Evolutionary conservation across 2,113 vertebrate species (phyloP).

Genomic region (Desmodus rotundus): DNA sequence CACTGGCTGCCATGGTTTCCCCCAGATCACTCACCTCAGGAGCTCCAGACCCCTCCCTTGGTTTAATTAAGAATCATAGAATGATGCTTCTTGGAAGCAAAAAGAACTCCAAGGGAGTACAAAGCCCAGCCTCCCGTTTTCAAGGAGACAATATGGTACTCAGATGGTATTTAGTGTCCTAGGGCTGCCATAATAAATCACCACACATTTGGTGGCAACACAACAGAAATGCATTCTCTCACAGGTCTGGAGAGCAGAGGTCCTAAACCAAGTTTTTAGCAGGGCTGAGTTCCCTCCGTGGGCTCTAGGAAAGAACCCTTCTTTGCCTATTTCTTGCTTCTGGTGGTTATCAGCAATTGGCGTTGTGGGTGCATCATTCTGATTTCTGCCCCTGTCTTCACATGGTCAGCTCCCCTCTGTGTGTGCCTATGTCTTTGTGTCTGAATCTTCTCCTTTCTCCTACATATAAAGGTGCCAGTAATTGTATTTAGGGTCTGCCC

Average conservation of each 20-base stretch:
- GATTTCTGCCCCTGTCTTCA: background rate
- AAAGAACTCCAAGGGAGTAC: background rate
- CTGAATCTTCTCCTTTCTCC: background rate
- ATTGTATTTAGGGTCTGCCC: background rate
- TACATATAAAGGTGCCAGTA: background rate
- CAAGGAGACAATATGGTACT: background rate
- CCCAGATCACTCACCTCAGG: background rate
- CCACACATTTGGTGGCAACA: background rate
- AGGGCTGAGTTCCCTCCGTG: too few relatives aligned
- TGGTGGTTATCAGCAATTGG: background rate
- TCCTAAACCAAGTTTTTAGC: background rate
- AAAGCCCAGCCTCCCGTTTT: background rate
- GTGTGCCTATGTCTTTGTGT: background rate
- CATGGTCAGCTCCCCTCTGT: rapidly evolving
- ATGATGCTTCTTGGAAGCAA: background rate
- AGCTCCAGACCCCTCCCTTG: background rate
- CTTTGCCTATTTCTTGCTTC: background rate
- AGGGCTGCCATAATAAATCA: background rate
- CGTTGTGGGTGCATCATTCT: background rate
- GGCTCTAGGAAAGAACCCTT: background rate
- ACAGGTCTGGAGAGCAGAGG: background rate
- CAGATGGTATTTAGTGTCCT: background rate
- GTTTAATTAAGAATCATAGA: background rate
- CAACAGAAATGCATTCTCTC: background rate
- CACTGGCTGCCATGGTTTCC: background rate